These are phyloP conservation scores for Philereme vetulata DNA, from an alignment of 2,888 invertebrate species.

Conservation along the genomic window DNA sequence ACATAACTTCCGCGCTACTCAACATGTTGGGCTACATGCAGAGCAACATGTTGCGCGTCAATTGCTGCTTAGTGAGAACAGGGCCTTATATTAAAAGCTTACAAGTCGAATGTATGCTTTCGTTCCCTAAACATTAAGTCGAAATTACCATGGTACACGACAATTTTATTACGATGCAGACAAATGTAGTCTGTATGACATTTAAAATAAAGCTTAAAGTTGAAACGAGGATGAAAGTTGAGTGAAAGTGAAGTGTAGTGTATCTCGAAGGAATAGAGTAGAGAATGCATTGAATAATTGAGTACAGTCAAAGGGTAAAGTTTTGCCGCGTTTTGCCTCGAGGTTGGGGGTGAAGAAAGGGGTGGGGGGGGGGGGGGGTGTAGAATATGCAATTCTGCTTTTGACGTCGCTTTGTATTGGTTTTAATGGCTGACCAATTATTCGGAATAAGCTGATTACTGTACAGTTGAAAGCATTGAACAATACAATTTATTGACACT, in stretches of 20 bases:
- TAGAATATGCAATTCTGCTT: not conserved
- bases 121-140: not conserved
- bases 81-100: too few species aligned
- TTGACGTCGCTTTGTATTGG: conserved; percentile 5
- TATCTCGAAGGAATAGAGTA: conserved; percentile 18
- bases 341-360: not conserved
- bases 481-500: too few species aligned
- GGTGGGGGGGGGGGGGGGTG: too few species aligned
- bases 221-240: not conserved
- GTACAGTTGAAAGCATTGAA: too few species aligned
- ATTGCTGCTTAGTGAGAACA: too few species aligned
- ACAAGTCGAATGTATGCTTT: too few species aligned
- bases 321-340: not conserved
- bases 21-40: too few species aligned
- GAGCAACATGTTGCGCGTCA: too few species aligned
- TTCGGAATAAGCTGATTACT: not conserved
- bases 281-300: conserved; percentile 11
- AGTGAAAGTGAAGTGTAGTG: not conserved
- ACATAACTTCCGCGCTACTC: too few species aligned
- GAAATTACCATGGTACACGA: not conserved
- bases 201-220: conserved; percentile 18
- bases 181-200: conserved; percentile 10
- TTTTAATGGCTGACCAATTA: conserved; percentile 1
- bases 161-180: too few species aligned
- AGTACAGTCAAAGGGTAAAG: conserved; percentile 11